Evolutionary conservation across 2,888 invertebrate genomes (phyloP).

Genomic region (Amphipyra tragopoginis): DNA sequence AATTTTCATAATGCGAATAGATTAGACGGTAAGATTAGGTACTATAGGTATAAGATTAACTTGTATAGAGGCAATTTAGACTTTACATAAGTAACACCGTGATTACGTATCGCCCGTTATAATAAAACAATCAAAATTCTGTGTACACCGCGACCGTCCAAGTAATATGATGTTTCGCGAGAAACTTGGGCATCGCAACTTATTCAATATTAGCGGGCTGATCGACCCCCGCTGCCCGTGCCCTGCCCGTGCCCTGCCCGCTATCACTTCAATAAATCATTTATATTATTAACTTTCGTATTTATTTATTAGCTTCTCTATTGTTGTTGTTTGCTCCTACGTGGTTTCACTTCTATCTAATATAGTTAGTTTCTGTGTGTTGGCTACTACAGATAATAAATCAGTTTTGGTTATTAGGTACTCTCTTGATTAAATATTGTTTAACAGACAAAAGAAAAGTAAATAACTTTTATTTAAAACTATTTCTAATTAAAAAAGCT

Average conservation of each 20-base stretch:
- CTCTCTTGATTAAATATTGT: no score
- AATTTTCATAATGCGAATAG: no score
- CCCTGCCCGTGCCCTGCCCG: slow-evolving; percentile 55
- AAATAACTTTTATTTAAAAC: no score
- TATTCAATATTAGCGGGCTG: slow-evolving; percentile 84
- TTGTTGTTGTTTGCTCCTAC: slow-evolving; percentile 46
- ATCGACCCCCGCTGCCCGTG: slow-evolving; percentile 61
- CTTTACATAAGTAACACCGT: slow-evolving; percentile 5
- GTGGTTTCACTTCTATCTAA: slow-evolving; percentile 38
- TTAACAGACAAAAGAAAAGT: no score
- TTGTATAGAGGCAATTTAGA: neutral
- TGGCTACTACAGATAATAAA: slow-evolving; percentile 21
- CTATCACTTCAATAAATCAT: slow-evolving; percentile 72
- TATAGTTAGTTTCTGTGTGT: slow-evolving; percentile 41
- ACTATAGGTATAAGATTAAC: no score
- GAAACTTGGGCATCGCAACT: slow-evolving; percentile 85
- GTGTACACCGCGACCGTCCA: slow-evolving; percentile 72
- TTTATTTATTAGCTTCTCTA: slow-evolving; percentile 53
- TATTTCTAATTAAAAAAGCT: no score
- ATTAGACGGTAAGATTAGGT: neutral
- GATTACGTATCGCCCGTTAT: slow-evolving; percentile 49
- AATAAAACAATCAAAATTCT: slow-evolving; percentile 86
- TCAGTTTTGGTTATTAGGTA: no score
- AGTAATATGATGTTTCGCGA: slow-evolving; percentile 86
- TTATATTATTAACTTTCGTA: slow-evolving; percentile 60